These are phyloP conservation scores for Cryptocheilus praepositus DNA, from an alignment of 2,888 invertebrate species.

Conservation along the genomic window DNA sequence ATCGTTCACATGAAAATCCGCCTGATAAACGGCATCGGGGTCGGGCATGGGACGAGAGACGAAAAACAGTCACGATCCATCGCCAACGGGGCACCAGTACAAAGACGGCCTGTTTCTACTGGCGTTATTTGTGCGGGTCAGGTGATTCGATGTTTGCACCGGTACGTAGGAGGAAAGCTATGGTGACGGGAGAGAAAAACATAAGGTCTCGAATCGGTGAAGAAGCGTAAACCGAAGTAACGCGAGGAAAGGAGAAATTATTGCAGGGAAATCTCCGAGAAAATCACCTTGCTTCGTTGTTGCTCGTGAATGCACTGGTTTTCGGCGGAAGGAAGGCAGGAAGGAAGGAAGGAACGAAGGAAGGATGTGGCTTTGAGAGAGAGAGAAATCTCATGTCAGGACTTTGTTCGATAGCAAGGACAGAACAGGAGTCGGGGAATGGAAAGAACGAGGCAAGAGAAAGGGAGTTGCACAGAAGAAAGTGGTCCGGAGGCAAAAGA, in stretches of 20 bases:
- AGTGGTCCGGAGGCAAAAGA: neutral
- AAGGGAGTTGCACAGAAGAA: slow-evolving; percentile 8
- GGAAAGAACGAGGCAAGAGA: slow-evolving; percentile 16
- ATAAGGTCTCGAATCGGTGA: neutral
- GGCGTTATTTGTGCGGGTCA: too few relatives aligned
- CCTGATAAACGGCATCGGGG: neutral
- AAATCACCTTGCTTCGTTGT: neutral
- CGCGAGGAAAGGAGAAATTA: neutral
- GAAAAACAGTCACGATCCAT: neutral
- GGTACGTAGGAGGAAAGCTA: too few relatives aligned
- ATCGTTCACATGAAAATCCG: too few relatives aligned
- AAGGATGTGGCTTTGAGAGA: slow-evolving; percentile 12
- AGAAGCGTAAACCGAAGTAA: neutral
- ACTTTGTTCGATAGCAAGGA: slow-evolving; percentile 18
- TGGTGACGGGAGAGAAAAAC: neutral
- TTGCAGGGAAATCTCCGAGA: neutral
- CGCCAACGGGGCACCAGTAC: too few relatives aligned
- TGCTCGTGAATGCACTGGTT: slow-evolving; percentile 2
- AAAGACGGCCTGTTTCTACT: too few relatives aligned
- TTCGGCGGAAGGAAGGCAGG: slow-evolving; percentile 15
- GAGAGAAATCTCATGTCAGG: slow-evolving; percentile 5
- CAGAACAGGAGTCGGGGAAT: slow-evolving; percentile 6
- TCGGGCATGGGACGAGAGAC: neutral
- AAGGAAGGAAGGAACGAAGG: slow-evolving; percentile 22
- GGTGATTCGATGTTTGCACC: too few relatives aligned